A percentile compares a stretch with the other conserved stretches of the same genome.
Conservation (phyloP, 2,113 vertebrate genomes). For the Rhinoderma darwinii region DNA sequence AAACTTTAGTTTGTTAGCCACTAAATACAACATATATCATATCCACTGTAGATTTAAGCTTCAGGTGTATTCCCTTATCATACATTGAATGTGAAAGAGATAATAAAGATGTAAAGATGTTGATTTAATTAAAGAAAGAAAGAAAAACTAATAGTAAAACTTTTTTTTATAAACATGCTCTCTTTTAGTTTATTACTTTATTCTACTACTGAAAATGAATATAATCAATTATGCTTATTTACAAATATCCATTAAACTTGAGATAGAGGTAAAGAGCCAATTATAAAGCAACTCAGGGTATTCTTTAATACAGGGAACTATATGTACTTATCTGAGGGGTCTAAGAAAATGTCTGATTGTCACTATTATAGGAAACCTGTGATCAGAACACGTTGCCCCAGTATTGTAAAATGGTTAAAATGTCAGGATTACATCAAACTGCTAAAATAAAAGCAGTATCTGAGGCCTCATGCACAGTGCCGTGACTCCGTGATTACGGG, state of each 20-base stretch:
- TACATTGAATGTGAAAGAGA: neutral
- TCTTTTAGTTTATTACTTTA: neutral
- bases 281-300: neutral
- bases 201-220: neutral
- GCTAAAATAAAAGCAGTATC: too few species aligned
- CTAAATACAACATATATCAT: constrained; percentile 29
- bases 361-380: too few species aligned
- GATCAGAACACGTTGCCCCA: too few species aligned
- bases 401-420: too few species aligned
- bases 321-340: neutral
- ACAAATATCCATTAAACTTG: neutral
- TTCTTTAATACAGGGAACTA: neutral
- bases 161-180: neutral
- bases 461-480: too few species aligned
- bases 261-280: neutral
- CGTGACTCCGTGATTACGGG: too few species aligned
- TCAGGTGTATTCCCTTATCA: constrained; percentile 45
- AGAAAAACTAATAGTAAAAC: neutral
- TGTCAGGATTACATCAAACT: too few species aligned
- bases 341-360: neutral
- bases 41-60: constrained; percentile 1
- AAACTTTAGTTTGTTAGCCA: constrained; percentile 41
- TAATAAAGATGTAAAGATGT: neutral
- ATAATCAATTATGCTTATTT: neutral
- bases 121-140: constrained; percentile 31